These are phyloP conservation scores for Watsonalla cultraria DNA, from an alignment of 2,888 invertebrate species.

Conservation along the genomic window DNA sequence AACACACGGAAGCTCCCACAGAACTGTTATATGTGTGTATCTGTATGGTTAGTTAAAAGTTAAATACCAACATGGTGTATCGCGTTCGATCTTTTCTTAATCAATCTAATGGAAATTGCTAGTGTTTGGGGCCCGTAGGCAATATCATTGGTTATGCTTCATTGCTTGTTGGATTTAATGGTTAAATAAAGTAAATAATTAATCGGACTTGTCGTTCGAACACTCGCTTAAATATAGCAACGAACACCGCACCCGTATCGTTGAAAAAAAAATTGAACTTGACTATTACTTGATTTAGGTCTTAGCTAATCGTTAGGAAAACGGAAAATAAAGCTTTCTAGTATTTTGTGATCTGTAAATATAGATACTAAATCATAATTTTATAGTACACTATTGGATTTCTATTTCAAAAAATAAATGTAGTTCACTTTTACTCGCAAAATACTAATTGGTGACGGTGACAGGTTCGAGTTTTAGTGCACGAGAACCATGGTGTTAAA, in stretches of 20 bases:
- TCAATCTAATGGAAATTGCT: conserved; percentile 65
- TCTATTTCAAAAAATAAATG: too few relatives aligned
- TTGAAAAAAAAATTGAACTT: not conserved
- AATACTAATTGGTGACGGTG: too few relatives aligned
- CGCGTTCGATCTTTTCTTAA: conserved; percentile 62
- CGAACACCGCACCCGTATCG: not conserved
- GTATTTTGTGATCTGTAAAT: too few relatives aligned
- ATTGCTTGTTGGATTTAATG: conserved; percentile 2
- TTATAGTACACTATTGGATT: too few relatives aligned
- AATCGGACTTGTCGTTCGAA: not conserved
- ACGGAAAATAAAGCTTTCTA: too few relatives aligned
- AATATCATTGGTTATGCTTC: conserved; percentile 36
- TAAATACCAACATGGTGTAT: conserved; percentile 62
- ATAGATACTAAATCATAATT: too few relatives aligned
- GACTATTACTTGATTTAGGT: not conserved
- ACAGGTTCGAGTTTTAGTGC: too few relatives aligned
- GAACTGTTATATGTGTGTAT: conserved; percentile 39
- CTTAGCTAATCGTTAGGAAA: too few relatives aligned
- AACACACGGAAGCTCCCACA: conserved; percentile 46
- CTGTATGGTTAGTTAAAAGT: conserved; percentile 65
- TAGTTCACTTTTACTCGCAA: too few relatives aligned
- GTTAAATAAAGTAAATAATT: not conserved
- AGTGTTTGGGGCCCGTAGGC: conserved; percentile 41
- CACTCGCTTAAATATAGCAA: too few relatives aligned
- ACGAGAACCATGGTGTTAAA: too few relatives aligned